Evolutionary conservation across 2,113 vertebrate species (phyloP), one percentile per base, ranked within the genome.

Genomic region (Hepsetus odoe): DNA sequence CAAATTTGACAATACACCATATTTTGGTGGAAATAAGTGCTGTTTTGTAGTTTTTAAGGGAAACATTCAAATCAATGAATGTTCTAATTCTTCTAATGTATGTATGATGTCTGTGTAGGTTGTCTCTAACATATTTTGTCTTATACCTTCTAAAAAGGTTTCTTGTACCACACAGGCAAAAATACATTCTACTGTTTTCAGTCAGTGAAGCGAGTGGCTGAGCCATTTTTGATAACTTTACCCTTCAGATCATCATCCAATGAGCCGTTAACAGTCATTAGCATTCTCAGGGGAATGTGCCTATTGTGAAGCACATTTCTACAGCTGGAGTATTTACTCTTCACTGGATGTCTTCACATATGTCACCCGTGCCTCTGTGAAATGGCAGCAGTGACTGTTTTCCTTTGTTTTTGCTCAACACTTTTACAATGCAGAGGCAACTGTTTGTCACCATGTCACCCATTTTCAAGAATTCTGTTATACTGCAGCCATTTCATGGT

Each of bases 211-310:
- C n/a, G 22, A 55, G 24, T 1, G 3, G 8, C 22, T 11, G n/a
- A 55, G 22, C 22, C 20, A 22, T n/a, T 55, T 55, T 11, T 55
- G 51, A 24, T 22, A 24, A 55, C 51, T 24, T 55, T 24, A 24
- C 51, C 51, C 51, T 55, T 55, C 51, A 24, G 16, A 55, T 55
- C 51, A 55, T 24, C 51, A 55, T 55, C 51, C 51, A 55, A 55
- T 5, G 22, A 55, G 22, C 51, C 51, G 22, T 55, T 55, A 55
- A 55, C 24, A 24, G 12, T 24, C 51, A 55, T 55, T 55, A 55
- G 7, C 22, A 0, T 55, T 55, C 51, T 55, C 51, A 55, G 51
- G 51, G 51, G 51, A 55, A 55, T 3, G 20, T 22, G 6, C n/a
- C 51, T 22, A 20, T 49, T 49, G 46, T 49, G 6, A 49, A 49